phyloP scores from a whole-genome alignment of 1,140 invertebrate species.

The Rhopalosiphum maidis region DNA sequence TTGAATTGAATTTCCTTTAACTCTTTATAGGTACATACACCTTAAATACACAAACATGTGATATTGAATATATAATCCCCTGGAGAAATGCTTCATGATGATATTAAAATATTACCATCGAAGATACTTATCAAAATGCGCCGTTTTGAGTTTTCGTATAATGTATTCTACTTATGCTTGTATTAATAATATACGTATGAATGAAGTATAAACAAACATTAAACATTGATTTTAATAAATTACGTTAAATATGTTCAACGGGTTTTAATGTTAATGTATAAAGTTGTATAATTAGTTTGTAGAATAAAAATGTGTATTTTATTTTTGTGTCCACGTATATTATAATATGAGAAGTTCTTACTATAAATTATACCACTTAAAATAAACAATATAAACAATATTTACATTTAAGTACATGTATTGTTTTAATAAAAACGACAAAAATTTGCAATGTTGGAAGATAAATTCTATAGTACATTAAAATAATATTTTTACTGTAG shows the following conservation, averaged over 20 bases:
- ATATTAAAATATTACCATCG: constrained; percentile 6
- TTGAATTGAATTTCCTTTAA: neutral
- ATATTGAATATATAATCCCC: neutral
- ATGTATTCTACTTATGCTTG: neutral
- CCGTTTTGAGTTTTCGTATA: neutral
- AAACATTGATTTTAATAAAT: constrained; percentile 15
- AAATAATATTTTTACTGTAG: neutral
- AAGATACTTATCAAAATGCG: neutral
- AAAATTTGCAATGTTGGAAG: neutral
- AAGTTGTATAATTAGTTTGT: neutral
- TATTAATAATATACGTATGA: neutral
- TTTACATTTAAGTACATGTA: neutral
- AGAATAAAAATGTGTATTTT: neutral
- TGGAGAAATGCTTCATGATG: neutral
- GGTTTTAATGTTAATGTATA: neutral
- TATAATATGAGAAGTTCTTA: neutral
- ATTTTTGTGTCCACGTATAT: neutral
- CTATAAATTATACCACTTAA: no score
- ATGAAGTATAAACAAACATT: neutral
- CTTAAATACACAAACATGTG: neutral
- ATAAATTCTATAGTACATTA: neutral
- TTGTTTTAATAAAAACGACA: neutral
- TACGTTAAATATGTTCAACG: neutral
- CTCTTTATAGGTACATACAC: neutral
- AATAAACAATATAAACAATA: neutral